Evolutionary conservation across 1,140 invertebrate species (phyloP).

Genomic region (Panulirus ornatus): DNA sequence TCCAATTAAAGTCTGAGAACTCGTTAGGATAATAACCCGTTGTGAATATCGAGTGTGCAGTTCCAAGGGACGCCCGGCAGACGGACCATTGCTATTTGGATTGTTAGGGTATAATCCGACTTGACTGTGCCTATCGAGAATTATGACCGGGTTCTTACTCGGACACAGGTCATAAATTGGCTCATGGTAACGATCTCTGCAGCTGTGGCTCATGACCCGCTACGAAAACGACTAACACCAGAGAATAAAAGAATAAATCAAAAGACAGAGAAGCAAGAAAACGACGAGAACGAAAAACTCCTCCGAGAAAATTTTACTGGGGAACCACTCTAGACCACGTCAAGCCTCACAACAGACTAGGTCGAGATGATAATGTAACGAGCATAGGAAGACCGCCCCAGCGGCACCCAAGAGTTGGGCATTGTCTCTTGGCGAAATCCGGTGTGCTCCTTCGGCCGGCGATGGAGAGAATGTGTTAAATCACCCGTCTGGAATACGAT

Average conservation of each 20-base stretch:
- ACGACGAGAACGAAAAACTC: background rate
- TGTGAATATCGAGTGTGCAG: background rate
- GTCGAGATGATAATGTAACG: background rate
- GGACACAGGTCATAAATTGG: no score
- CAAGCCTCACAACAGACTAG: background rate
- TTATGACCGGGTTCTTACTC: background rate
- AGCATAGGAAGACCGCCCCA: background rate
- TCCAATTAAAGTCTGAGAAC: constrained; percentile 8
- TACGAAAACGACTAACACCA: no score
- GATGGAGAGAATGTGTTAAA: background rate
- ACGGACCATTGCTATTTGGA: background rate
- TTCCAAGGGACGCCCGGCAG: background rate
- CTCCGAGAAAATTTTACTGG: background rate
- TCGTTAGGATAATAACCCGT: background rate
- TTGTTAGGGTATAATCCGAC: background rate
- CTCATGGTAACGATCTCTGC: no score
- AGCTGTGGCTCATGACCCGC: background rate
- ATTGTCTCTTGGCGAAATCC: background rate
- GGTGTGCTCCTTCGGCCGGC: background rate
- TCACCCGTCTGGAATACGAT: background rate
- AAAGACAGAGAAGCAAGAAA: background rate
- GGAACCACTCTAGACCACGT: background rate
- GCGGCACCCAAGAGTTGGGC: background rate
- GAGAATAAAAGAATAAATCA: no score
- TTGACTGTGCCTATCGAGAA: background rate